Base-by-base conservation (phyloP, 2,797 vertebrate genomes). In the Pseudochirops cupreus region DNA sequence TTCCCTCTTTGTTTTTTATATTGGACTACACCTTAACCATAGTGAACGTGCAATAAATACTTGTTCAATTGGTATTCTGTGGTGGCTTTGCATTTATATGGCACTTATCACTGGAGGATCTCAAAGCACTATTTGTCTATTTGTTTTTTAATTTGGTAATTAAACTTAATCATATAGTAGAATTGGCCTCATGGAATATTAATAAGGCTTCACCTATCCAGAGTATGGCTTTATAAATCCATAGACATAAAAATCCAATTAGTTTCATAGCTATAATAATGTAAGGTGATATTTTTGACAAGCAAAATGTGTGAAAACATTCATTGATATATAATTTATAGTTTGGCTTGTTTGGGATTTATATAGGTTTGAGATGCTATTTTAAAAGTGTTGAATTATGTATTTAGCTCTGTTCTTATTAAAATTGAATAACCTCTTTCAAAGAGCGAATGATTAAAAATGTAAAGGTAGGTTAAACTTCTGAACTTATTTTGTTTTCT, bases 1-100 rank as follows among this genome's bases (percentile, higher is more conserved):
- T 91, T 93, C 39, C 55, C 67, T 96, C 91, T 82, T 46, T 87
- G 6, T 87, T 0, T 6, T 46, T 87, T 87, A 87, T 50, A 87
- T 87, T 87, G 18, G 21, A 87, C 39, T 50, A 24, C 26, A 46
- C 74, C 74, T 87, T 87, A 87, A 87, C 24, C 39, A 87, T 26
- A 24, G 24, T 87, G 46, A 46, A 46, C 74, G 11, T 87, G 46
- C 46, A 87, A 87, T 87, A 87, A 87, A 28, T 87, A 39, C 9
- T 74, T 50, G 24, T 50, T 50, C 39, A 87, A 87, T 87, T 87
- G 39, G 39, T 87, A 55, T 91, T 53, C 50, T 31, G 28, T 24
- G 10, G 16, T 91, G 28, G 46, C 91, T 95, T 90, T 96, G 95
- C 97, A 97, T 98, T 98, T 97, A 96, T 96, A 95, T 96, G 97